Evolutionary conservation across 2,888 invertebrate species (phyloP).

Genomic region (Parnassius apollo): DNA sequence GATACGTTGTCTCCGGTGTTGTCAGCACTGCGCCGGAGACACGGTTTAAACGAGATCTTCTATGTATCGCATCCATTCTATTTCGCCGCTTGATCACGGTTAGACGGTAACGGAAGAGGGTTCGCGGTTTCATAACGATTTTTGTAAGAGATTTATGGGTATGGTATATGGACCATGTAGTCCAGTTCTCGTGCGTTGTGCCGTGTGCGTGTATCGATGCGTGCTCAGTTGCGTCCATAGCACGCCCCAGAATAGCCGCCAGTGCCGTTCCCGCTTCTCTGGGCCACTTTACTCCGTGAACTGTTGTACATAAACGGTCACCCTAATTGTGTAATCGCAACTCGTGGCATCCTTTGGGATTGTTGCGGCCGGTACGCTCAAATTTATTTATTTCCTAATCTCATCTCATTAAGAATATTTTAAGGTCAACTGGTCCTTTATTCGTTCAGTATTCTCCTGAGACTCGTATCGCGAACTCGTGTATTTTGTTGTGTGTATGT

Average conservation of each 20-base stretch:
- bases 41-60: constrained; percentile 48
- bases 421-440: constrained; percentile 31
- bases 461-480: constrained; percentile 47
- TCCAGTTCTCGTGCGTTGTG: constrained; percentile 64
- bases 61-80: constrained; percentile 52
- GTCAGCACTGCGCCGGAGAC: constrained; percentile 60
- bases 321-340: constrained; percentile 52
- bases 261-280: constrained; percentile 52
- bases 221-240: constrained; percentile 72
- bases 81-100: constrained; percentile 64
- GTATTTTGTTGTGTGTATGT: constrained; percentile 41
- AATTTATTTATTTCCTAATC: constrained; percentile 45
- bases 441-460: constrained; percentile 49
- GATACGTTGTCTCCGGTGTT: constrained; percentile 73
- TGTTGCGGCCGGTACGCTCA: constrained; percentile 29
- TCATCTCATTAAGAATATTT: constrained; percentile 44
- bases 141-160: constrained; percentile 49
- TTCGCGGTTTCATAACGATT: constrained; percentile 56
- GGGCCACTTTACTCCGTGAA: constrained; percentile 41
- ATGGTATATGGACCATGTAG: constrained; percentile 40
- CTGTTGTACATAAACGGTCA: constrained; percentile 50
- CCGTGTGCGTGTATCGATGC: constrained; percentile 57
- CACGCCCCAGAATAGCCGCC: constrained; percentile 75
- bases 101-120: constrained; percentile 65
- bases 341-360: constrained; percentile 36